Base-by-base conservation (phyloP, 2,888 invertebrate genomes). In the Amiota minor region DNA sequence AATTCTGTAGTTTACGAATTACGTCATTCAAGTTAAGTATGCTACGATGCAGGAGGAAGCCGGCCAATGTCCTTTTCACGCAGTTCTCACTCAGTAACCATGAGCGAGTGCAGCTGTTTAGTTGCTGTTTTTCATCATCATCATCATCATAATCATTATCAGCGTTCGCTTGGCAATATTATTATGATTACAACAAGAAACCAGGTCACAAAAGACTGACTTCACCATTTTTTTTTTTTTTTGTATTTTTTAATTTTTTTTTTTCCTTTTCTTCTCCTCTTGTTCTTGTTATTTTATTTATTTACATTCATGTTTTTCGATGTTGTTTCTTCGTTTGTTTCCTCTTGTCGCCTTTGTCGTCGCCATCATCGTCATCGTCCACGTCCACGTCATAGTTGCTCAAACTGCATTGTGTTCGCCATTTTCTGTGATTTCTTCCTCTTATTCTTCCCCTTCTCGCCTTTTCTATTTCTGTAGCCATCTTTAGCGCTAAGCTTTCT, bases 191-290 rank as follows among this genome's bases (percentile, higher is more conserved):
- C 35, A 35, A 35, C 85, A 79, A 85, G 87, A 75, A 83, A 87
- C 86, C 85, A 85, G 85, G 87, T 85, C 87, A 85, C 82, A 85
- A 83, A 83, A 81, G 81, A 86, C 78, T 77, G 72, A 56, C 70
- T 61, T 12, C 53, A 59, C 23, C 67, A 12, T 50, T 35, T 45
- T 1, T 35, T 70, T 59, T 9, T 56, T 70, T 9, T 64, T 18
- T 12, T 70, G 47, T 55, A 35, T 61, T 35, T 59, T 16, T 23
- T 49, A 9, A 9, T 6, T 56, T 35, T 16, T 35, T 6, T 56
- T 35, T 16, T 35, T 18, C 23, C 59, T 11, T 35, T 23, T 9
- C 49, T 67, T 12, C 45, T 59, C 23, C 61, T 49, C 18, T 62
- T 71, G 49, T 71, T 59, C 62, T 62, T 62, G 23, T 59, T 49